These are phyloP conservation scores for Agapornis roseicollis DNA, from an alignment of 2,113 vertebrate genomes.

Conservation along the genomic window DNA sequence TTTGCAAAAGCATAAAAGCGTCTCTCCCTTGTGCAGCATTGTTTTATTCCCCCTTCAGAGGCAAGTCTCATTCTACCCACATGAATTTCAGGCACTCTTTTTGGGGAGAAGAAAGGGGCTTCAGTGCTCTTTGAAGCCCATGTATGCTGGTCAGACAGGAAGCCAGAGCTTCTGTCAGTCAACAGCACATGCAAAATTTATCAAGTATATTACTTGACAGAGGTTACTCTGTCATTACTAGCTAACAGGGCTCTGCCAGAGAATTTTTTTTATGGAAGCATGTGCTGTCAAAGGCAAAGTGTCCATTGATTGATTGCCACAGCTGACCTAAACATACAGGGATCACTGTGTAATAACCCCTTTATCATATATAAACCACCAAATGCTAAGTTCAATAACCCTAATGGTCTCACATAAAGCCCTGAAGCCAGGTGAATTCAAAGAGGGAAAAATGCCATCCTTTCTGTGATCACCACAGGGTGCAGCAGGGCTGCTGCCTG, in stretches of 20 bases:
- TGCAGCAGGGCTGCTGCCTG: background rate
- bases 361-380: constrained; percentile 77
- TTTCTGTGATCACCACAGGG: background rate
- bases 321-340: constrained; percentile 75
- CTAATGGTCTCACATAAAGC: constrained; percentile 61
- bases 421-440: constrained; percentile 12
- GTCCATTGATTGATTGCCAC: constrained; percentile 76
- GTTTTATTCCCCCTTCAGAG: constrained; percentile 14
- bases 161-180: constrained; percentile 70
- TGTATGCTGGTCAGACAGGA: constrained; percentile 58
- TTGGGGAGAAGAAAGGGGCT: constrained; percentile 54
- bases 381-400: constrained; percentile 65
- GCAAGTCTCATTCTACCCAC: background rate
- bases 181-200: constrained; percentile 77
- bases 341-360: constrained; percentile 71
- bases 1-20: background rate
- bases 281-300: constrained; percentile 75
- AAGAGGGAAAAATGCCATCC: background rate
- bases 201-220: constrained; percentile 76
- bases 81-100: background rate
- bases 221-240: constrained; percentile 74
- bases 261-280: constrained; percentile 68
- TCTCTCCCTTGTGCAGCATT: background rate
- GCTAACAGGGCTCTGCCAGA: constrained; percentile 66
- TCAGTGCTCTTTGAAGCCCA: constrained; percentile 67